Base-by-base conservation (phyloP, 2,113 vertebrate genomes). In the Illadopsis cleaveri region DNA sequence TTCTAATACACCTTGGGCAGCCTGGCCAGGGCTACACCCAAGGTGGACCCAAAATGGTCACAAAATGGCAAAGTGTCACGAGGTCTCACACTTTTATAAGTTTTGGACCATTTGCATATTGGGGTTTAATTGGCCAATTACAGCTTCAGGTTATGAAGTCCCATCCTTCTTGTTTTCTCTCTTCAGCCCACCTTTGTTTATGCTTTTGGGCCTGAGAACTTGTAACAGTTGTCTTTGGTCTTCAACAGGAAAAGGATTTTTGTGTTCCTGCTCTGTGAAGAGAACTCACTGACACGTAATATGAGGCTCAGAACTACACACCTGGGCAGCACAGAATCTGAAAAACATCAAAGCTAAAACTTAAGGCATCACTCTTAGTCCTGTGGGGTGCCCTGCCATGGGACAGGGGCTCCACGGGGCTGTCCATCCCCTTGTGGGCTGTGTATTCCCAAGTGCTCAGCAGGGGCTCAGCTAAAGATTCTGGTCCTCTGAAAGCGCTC, bases 381-480 rank as follows among this genome's bases (percentile, higher is more conserved):
- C 53, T 2, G 0, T 0, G 3, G 33, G 64, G 15, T 81, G 25
- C 24, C 51, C 37, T 56, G 53, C 10, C 17, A 1, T 0, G 3
- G 9, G 37, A 9, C 23, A 37, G 11, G 15, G 25, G 15, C 25
- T 23, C 7, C 85, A 27, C 1, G 0, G n/a, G 14, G 13, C 37
- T 38, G 15, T 4, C 28, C 19, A 1, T 23, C 37, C 50, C 18
- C 7, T 2, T 7, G 40, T 27, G 44, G 60, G 35, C 50, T 0
- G 1, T 9, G 30, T 28, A 16, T 38, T 56, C 57, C 3, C 0
- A 8, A 3, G 8, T 5, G 54, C 69, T 1, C 0, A 53, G 75
- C 12, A 6, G 3, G 23, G 48, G 38, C 48, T 47, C 45, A 30
- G 87, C 47, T 64, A 15, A 61, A 8, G 30, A 10, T 38, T 87